Evolutionary conservation across 1,140 invertebrate genomes (phyloP).

Genomic region (Uloborus diversus): DNA sequence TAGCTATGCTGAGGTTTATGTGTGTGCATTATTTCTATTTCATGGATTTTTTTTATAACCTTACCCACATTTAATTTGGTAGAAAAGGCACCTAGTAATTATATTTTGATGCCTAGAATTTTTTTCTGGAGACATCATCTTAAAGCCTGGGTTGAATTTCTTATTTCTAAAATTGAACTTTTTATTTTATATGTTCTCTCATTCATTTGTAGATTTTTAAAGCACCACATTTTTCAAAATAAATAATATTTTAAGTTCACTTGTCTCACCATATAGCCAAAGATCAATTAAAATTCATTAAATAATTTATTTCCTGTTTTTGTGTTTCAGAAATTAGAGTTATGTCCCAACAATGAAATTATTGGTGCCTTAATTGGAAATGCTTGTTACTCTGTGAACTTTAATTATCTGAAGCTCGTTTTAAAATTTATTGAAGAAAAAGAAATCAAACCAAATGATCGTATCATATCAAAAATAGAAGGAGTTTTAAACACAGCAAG

Average conservation of each 20-base stretch:
- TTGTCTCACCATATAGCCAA: not conserved
- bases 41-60: no score
- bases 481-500: not conserved
- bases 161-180: not conserved
- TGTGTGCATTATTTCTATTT: no score
- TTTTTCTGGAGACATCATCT: no score
- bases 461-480: conserved; percentile 57
- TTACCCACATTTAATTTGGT: no score
- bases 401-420: conserved; percentile 74
- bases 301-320: not conserved
- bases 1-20: no score
- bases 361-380: conserved; percentile 75
- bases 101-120: no score
- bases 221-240: not conserved
- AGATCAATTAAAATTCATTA: not conserved
- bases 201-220: not conserved
- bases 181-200: not conserved
- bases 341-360: conserved; percentile 76
- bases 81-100: no score
- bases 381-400: conserved; percentile 70
- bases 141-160: no score
- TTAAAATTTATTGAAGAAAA: conserved; percentile 71
- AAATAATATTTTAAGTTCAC: not conserved
- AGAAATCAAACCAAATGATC: conserved; percentile 70
- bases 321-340: conserved; percentile 62